Base-by-base conservation (phyloP, 2,113 vertebrate species). In the Triplophysa rosa region DNA sequence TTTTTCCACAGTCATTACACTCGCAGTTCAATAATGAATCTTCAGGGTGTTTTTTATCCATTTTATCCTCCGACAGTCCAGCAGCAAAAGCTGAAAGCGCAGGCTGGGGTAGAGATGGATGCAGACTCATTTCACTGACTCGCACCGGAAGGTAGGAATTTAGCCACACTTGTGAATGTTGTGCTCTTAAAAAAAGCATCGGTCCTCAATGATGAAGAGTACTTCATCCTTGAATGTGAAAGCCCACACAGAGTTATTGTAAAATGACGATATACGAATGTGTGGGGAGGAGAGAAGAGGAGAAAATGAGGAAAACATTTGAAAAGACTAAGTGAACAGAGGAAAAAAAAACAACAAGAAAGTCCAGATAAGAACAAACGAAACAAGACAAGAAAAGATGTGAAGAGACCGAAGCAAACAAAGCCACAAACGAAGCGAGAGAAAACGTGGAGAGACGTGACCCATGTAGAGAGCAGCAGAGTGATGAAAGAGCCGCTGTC, bases 401-500 rank as follows among this genome's bases (percentile, higher is more conserved):
- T 13, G 14, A 11, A 14, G 4, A 49, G 47, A 49, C 47, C 11
- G 2, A 49, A 14, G 14, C 47, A 14, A 4, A 49, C 2, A 14
- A 49, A 49, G 33, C 5, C 5, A 37, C 33, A 37, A 49, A 49
- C 13, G 4, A 13, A 14, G 10, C 2, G 47, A 49, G 47, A 49
- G 8, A 49, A 49, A 14, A 49, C 47, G 47, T 13, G 47, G 10
- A 3, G 17, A 80, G 78, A 75, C 52, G 61, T 52, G 62, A 58
- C 19, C 26, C 37, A 76, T 21, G 52, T 17, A 33, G 9, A 62
- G 52, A 67, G n/a, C 54, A 12, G 2, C 63, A 67, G 17, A 69
- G 62, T 81, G 71, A 81, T 81, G n/a, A 47, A 81, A 52, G 64
- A 76, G 52, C 10, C 9, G 21, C 59, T 70, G 68, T 49, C 78